Conservation (phyloP, 2,797 vertebrate species). For the Tangara arthus region DNA sequence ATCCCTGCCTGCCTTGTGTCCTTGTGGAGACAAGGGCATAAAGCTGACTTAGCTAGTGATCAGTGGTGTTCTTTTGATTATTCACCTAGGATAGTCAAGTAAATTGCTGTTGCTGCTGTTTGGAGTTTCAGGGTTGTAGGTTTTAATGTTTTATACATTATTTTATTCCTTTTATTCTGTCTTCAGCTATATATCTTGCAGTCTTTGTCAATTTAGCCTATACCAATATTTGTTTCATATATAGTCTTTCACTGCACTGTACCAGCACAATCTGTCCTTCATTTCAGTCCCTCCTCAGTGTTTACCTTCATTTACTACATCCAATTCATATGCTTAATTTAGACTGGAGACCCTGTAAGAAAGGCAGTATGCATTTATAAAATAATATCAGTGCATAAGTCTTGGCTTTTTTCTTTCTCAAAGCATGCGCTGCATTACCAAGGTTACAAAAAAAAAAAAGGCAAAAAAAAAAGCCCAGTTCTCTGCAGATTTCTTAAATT, state of each 20-base stretch:
- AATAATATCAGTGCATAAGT: background rate
- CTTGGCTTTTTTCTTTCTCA: background rate
- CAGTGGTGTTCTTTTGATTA: background rate
- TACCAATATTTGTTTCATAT: background rate
- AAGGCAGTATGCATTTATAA: background rate
- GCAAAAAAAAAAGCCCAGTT: background rate
- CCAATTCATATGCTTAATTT: background rate
- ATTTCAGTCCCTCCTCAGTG: background rate
- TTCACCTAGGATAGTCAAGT: background rate
- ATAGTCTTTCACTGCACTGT: background rate
- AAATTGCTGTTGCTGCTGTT: slow-evolving; percentile 25
- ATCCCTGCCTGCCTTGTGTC: background rate
- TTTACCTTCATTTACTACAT: background rate
- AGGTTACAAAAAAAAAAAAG: background rate
- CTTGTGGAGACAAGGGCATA: background rate
- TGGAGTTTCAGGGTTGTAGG: background rate
- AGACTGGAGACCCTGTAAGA: background rate
- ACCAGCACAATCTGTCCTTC: background rate
- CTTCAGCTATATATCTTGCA: background rate
- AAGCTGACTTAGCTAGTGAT: background rate
- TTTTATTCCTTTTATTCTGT: background rate
- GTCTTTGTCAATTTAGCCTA: background rate
- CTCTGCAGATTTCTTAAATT: background rate
- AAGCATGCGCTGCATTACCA: background rate
- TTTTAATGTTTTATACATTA: slow-evolving; percentile 35